Base-by-base conservation (phyloP, 2,113 vertebrate species). In the Chunga burmeisteri region DNA sequence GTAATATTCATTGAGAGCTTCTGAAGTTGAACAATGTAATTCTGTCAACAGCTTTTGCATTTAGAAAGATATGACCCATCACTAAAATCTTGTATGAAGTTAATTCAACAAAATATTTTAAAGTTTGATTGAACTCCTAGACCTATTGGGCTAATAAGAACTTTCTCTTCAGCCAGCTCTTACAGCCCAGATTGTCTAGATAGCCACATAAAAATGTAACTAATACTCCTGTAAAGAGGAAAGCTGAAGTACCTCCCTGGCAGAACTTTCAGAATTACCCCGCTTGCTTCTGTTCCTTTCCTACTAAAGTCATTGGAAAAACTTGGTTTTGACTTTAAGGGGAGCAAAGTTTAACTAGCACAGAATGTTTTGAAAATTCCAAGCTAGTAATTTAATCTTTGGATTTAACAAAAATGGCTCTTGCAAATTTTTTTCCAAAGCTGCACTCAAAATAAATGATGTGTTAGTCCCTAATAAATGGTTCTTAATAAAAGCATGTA, bases 391-490 rank as follows among this genome's bases (percentile, higher is more conserved):
- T 96, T 92, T 96, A 92, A 95, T 91, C 70, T 87, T 82, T 1
- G 3, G 32, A 42, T 88, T 96, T 93, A 84, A 85, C 81, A 66
- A 66, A 93, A 97, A 71, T 67, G 61, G 58, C 38, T 34, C 40
- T 93, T 90, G 58, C 83, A 89, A 58, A 1, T 68, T 81, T 90
- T 87, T 91, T 92, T 90, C 62, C 58, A 85, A 93, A 96, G 84
- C 86, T 91, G 66, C 73, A 80, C 77, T 94, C 70, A 89, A 90
- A 94, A 94, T 97, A 91, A 97, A 96, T 1, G 82, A 97, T 91
- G 81, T 93, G 91, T 96, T 94, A 95, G 93, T 97, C 81, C 85
- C 66, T 92, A 93, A 94, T 93, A 97, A 92, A 92, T 80, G 66
- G 73, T 61, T 89, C 84, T 94, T 89, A 89, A 73, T 95, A 95